These are phyloP conservation scores for Isotomurus palustris DNA, from an alignment of 2,888 invertebrate species.

Conservation along the genomic window DNA sequence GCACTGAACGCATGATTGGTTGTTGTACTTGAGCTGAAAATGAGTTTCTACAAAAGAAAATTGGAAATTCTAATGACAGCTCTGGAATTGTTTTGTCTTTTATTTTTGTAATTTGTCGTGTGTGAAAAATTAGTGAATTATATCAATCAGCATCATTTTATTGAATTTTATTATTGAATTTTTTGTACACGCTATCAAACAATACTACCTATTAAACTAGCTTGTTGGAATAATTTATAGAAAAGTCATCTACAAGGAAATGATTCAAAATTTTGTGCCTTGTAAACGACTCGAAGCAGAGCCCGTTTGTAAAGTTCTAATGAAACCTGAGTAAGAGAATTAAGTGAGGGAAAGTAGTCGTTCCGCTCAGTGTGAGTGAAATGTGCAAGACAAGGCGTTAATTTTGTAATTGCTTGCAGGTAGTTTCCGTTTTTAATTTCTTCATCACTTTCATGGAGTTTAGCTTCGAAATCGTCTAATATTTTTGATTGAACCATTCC, in stretches of 20 bases:
- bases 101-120: too few relatives aligned
- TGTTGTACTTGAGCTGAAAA: too few relatives aligned
- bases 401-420: constrained; percentile 8
- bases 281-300: constrained; percentile 10
- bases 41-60: too few relatives aligned
- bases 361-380: constrained; percentile 20
- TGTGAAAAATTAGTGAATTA: too few relatives aligned
- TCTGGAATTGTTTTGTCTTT: too few relatives aligned
- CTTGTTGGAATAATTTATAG: too few relatives aligned
- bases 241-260: not conserved
- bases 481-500: not conserved
- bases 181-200: too few relatives aligned
- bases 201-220: too few relatives aligned
- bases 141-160: too few relatives aligned
- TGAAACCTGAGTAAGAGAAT: constrained; percentile 27
- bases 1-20: too few relatives aligned
- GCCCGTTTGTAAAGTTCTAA: constrained; percentile 33
- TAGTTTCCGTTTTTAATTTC: constrained; percentile 13
- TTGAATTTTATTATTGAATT: too few relatives aligned
- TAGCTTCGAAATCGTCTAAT: constrained; percentile 13
- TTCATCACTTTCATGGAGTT: constrained; percentile 27
- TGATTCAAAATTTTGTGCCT: not conserved
- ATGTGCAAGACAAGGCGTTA: constrained; percentile 15
- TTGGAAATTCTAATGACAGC: too few relatives aligned
- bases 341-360: constrained; percentile 15